These are phyloP conservation scores for Meliscaeva auricollis DNA, from an alignment of 2,888 invertebrate species.

Conservation along the genomic window DNA sequence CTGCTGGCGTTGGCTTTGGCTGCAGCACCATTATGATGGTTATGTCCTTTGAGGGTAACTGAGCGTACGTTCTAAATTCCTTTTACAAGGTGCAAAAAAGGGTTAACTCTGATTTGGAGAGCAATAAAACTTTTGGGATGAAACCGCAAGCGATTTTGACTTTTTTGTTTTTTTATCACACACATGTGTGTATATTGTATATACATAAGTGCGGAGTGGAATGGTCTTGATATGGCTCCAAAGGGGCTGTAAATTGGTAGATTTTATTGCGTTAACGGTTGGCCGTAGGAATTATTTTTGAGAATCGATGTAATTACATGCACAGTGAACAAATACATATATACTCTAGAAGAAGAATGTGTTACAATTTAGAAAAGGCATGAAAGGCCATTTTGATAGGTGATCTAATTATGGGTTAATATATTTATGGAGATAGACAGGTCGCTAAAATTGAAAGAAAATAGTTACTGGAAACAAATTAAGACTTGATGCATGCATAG, in stretches of 20 bases:
- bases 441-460: constrained; percentile 15
- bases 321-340: constrained; percentile 48
- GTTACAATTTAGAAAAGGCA: constrained; percentile 4
- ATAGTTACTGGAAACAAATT: too few relatives aligned
- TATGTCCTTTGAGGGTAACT: constrained; percentile 46
- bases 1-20: background rate
- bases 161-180: constrained; percentile 33
- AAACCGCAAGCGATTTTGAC: constrained; percentile 53
- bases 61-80: constrained; percentile 75
- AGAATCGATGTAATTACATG: constrained; percentile 70
- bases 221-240: constrained; percentile 65
- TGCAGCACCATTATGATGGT: background rate
- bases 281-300: constrained; percentile 70
- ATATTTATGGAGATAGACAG: constrained; percentile 27
- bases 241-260: constrained; percentile 74
- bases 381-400: background rate
- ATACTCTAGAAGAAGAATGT: background rate
- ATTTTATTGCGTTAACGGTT: constrained; percentile 74
- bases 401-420: background rate
- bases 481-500: too few relatives aligned
- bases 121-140: constrained; percentile 67
- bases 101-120: constrained; percentile 74
- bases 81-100: constrained; percentile 76
- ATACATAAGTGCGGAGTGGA: too few relatives aligned
- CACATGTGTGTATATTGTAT: constrained; percentile 21